phyloP scores from a whole-genome alignment of 2,113 vertebrate species.

The Vulpes ferrilata region DNA sequence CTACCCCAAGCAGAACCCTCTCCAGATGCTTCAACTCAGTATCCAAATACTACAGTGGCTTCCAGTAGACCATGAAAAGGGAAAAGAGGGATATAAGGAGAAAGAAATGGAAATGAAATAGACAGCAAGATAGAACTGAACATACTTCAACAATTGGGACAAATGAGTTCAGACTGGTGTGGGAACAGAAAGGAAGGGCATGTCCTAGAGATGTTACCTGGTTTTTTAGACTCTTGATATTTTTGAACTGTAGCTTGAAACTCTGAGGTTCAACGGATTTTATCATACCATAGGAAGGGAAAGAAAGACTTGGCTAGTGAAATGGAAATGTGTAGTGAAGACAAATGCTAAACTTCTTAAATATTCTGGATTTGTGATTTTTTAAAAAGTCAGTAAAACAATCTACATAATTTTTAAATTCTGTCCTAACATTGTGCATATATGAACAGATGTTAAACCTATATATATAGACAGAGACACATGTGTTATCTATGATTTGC shows the following conservation, averaged over 20 bases:
- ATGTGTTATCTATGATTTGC: neutral
- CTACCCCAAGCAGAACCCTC: neutral
- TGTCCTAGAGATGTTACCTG: neutral
- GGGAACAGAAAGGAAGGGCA: neutral
- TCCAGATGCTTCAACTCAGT: neutral
- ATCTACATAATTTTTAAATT: constrained; percentile 10
- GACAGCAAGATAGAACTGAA: neutral
- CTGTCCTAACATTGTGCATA: neutral
- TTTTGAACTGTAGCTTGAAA: neutral
- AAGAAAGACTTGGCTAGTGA: neutral
- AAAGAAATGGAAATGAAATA: constrained; percentile 47
- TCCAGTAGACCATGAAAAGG: constrained; percentile 43
- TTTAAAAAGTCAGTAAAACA: constrained; percentile 13
- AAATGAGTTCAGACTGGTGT: neutral
- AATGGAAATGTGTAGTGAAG: neutral
- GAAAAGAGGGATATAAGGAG: neutral
- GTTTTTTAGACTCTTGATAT: neutral
- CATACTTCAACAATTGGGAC: neutral
- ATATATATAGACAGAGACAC: neutral
- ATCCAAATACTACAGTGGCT: neutral
- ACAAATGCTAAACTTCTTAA: neutral
- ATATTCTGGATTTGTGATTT: constrained; percentile 26
- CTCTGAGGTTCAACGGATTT: constrained; percentile 16
- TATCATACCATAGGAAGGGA: neutral
- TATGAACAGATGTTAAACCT: neutral